These are phyloP conservation scores for Oryzias sinensis DNA, from an alignment of 2,797 vertebrate species.

Conservation along the genomic window DNA sequence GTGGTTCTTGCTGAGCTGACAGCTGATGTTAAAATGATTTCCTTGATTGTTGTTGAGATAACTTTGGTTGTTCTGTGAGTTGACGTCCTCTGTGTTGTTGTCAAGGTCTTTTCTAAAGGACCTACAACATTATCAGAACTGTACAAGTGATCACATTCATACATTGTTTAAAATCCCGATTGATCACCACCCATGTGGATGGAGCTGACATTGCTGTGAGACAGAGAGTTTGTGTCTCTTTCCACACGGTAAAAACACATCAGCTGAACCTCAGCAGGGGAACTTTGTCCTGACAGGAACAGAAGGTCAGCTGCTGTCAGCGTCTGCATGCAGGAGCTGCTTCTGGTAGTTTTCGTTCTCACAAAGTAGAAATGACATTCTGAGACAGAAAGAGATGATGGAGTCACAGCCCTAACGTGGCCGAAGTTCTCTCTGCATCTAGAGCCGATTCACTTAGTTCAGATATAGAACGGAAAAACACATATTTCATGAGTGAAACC, in stretches of 20 bases:
- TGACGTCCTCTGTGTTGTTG: neutral
- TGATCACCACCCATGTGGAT: conserved; percentile 22
- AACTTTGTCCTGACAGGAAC: neutral
- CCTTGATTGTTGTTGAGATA: neutral
- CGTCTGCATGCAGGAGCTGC: neutral
- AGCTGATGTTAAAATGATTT: neutral
- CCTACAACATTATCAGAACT: neutral
- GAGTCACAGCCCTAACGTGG: conserved; percentile 30
- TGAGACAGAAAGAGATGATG: conserved; percentile 7
- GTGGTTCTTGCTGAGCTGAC: neutral
- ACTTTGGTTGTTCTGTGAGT: neutral
- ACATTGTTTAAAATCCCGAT: neutral
- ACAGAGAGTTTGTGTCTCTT: neutral
- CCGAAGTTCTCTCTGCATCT: conserved; percentile 30
- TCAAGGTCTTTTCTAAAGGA: neutral
- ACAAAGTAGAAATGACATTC: conserved; percentile 19
- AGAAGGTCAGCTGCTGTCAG: conserved; percentile 41
- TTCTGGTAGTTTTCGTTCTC: accelerated
- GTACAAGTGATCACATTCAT: neutral
- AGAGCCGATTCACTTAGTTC: conserved; percentile 13
- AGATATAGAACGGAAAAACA: too few species aligned
- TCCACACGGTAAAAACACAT: conserved; percentile 18
- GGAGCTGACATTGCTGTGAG: conserved; percentile 8
- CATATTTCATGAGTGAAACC: neutral
- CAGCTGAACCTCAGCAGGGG: conserved; percentile 22